These are phyloP conservation scores for Drosophila equinoxialis DNA, from an alignment of 1,140 invertebrate species.

Conservation along the genomic window DNA sequence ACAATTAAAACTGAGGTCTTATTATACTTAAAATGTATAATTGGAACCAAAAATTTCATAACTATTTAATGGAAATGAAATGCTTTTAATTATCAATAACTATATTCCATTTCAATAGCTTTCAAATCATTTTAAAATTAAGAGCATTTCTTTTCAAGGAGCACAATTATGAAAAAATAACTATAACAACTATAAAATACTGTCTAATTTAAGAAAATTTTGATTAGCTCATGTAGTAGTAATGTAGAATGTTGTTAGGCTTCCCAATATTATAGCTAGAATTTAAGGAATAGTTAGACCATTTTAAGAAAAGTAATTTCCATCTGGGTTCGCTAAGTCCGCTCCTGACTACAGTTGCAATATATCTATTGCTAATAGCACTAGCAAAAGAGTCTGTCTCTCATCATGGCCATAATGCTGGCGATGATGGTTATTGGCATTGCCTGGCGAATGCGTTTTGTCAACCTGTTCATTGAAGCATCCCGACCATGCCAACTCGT, in stretches of 20 bases:
- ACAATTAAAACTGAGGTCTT: conserved; percentile 18
- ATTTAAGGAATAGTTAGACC: no score
- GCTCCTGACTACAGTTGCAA: neutral
- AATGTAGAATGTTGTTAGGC: no score
- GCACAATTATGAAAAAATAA: no score
- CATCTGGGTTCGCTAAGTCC: neutral
- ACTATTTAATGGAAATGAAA: neutral
- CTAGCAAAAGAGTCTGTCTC: neutral
- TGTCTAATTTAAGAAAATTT: no score
- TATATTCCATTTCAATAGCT: no score
- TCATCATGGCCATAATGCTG: conserved; percentile 6
- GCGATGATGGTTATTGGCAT: conserved; percentile 50
- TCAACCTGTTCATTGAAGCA: conserved; percentile 50
- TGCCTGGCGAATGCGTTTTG: conserved; percentile 69
- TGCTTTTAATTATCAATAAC: neutral
- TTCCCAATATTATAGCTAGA: no score
- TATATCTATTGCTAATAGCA: neutral
- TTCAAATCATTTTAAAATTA: no score
- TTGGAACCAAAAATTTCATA: neutral
- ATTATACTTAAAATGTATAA: neutral
- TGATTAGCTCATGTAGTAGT: no score
- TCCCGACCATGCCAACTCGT: conserved; percentile 31
- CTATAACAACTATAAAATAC: no score
- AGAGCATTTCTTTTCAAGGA: no score
- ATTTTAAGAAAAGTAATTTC: neutral